A percentile compares a stretch with the other conserved stretches of the same genome.
These are phyloP conservation scores for Athene noctua DNA, from an alignment of 2,113 vertebrate species.

Conservation along the genomic window DNA sequence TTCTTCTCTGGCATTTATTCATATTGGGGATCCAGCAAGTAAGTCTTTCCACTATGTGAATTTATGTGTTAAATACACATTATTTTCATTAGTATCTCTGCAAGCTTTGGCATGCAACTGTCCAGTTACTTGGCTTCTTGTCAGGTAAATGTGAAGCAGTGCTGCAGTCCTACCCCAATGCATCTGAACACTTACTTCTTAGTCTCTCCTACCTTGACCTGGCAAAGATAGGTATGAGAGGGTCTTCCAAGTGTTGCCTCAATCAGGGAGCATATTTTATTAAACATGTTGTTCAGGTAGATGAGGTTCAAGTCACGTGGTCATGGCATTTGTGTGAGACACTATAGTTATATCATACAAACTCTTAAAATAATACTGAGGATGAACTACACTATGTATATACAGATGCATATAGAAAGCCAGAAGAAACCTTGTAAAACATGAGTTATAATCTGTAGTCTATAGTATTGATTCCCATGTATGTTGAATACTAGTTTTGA, in stretches of 20 bases:
- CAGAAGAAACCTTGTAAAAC: background rate
- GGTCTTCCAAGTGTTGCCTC: background rate
- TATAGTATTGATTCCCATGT: background rate
- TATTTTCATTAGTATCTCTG: slow-evolving; percentile 32
- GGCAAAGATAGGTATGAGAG: background rate
- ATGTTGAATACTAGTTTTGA: background rate
- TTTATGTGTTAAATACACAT: slow-evolving; percentile 15
- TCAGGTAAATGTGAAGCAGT: background rate
- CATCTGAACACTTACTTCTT: background rate
- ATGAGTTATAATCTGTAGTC: background rate
- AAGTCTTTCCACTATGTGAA: background rate
- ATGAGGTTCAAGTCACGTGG: background rate
- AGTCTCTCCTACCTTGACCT: background rate
- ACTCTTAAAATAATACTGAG: background rate
- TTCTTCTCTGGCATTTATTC: slow-evolving; percentile 51
- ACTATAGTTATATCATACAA: background rate
- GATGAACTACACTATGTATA: background rate
- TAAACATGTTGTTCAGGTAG: background rate
- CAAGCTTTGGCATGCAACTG: background rate
- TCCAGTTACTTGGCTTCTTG: background rate
- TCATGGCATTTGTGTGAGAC: background rate
- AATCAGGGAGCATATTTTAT: background rate
- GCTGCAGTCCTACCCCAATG: background rate
- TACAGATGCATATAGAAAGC: background rate
- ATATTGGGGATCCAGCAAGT: slow-evolving; percentile 39